A percentile compares a stretch with the other conserved stretches of the same genome.
Conservation (phyloP, 64 coral and sea anemone species). For the Actinia tenebrosa region DNA sequence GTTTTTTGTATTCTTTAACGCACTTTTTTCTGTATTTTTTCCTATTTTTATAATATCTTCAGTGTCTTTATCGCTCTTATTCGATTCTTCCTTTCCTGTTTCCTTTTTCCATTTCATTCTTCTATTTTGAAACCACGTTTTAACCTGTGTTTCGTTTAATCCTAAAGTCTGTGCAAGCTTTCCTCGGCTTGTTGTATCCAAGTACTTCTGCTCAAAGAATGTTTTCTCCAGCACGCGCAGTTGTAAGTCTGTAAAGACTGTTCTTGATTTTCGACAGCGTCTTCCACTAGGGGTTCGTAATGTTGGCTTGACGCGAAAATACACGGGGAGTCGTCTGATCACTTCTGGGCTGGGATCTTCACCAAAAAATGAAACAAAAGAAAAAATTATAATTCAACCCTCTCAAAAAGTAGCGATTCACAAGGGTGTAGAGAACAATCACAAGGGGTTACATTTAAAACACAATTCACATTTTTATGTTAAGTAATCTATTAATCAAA, state of each 20-base stretch:
- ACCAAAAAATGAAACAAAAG: neutral
- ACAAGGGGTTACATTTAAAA: neutral
- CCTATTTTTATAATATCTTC: neutral
- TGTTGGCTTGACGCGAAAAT: slow-evolving; percentile 63
- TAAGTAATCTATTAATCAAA: neutral
- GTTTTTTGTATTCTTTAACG: neutral
- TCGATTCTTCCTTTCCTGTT: neutral
- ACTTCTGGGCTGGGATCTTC: slow-evolving; percentile 64
- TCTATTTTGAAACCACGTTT: slow-evolving; percentile 67
- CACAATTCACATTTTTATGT: neutral
- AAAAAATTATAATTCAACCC: neutral
- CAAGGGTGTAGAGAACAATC: neutral
- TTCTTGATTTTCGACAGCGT: slow-evolving; percentile 55
- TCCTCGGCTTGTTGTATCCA: slow-evolving; percentile 51
- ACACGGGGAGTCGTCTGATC: slow-evolving; percentile 51
- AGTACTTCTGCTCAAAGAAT: slow-evolving; percentile 58
- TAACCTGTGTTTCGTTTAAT: slow-evolving; percentile 61
- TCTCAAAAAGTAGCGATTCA: neutral
- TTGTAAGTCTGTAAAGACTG: slow-evolving; percentile 62
- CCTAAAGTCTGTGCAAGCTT: slow-evolving; percentile 65
- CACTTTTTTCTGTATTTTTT: neutral
- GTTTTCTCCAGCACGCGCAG: slow-evolving; percentile 62
- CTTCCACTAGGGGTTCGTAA: slow-evolving; percentile 52
- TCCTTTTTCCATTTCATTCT: slow-evolving; percentile 73
- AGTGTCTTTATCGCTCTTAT: slow-evolving; percentile 7